Base-by-base conservation (phyloP, 2,888 invertebrate genomes). In the Lithosia quadra region DNA sequence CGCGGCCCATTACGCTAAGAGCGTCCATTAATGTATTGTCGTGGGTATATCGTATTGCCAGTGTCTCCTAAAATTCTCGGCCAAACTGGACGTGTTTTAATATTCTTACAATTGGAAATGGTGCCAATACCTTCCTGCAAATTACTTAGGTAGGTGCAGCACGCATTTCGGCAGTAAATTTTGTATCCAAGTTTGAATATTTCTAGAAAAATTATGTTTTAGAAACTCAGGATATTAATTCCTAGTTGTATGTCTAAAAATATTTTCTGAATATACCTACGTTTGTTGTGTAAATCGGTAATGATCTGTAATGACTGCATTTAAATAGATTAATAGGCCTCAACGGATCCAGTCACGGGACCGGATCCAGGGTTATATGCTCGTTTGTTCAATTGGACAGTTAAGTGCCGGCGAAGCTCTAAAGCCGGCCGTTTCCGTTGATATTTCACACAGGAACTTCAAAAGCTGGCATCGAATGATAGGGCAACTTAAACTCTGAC, bases 21-120 rank as follows among this genome's bases (percentile, higher is more conserved):
- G 90, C 92, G 90, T 82, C 91, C 92, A 93, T 94, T 93, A 94
- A 92, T 91, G 92, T 92, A 94, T 94, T 95, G 94, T 93, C 92
- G 93, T 90, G 91, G 91, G 92, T 88, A 91, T 92, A 90, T 91
- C 89, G 92, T 91, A 90, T 88, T 89, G 87, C 89, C 88, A 86
- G 90, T 89, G 88, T 92, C 92, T 92, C 89, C 85, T 90, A 84
- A 88, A 87, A 90, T 90, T 90, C 89, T 78, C 84, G 78, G 83
- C 83, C 86, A 86, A 85, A 85, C 84, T 88, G 86, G 83, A 86
- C 87, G 86, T 81, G 85, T 82, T 81, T 64, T 76, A 72, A 79
- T 78, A 77, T 76, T 39, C 4, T 10, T 22, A 18, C 24, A 56
- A 39, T n/a, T 18, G 59, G 53, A 49, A 60, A 9, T 53, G 39